Percentiles rank a stretch among this genome's conserved stretches.
These are phyloP conservation scores for Ormyrus nitidulus DNA, from an alignment of 2,888 invertebrate genomes.

Conservation along the genomic window DNA sequence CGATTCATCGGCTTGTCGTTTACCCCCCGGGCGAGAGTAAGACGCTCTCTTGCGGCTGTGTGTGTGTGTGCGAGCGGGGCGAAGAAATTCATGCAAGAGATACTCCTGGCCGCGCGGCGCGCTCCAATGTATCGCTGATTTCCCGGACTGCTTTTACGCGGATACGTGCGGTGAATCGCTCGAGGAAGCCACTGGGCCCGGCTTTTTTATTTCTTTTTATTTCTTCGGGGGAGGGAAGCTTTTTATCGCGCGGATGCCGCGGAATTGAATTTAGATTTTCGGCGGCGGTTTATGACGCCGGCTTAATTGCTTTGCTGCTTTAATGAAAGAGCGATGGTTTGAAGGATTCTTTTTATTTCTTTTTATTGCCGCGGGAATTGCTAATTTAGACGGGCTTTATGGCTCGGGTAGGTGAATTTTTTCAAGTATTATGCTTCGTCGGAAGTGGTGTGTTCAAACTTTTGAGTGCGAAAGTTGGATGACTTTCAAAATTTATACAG, in stretches of 20 bases:
- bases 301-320: too few relatives aligned
- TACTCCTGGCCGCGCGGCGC: background rate
- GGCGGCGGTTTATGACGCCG: too few relatives aligned
- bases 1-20: conserved; percentile 42
- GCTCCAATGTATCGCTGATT: conserved; percentile 39
- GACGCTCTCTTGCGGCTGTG: conserved; percentile 9
- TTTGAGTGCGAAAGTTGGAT: too few relatives aligned
- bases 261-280: too few relatives aligned
- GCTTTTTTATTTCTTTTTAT: background rate
- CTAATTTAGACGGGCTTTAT: background rate
- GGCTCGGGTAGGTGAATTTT: background rate
- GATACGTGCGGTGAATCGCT: conserved; percentile 7
- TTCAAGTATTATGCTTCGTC: too few relatives aligned
- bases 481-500: too few relatives aligned
- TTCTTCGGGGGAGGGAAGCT: background rate
- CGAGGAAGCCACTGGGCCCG: background rate
- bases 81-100: background rate
- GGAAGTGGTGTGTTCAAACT: too few relatives aligned
- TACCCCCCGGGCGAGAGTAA: background rate
- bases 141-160: conserved; percentile 19
- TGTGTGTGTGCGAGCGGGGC: conserved; percentile 7
- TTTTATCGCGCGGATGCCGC: background rate
- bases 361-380: too few relatives aligned
- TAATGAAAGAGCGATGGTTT: too few relatives aligned
- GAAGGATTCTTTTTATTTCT: too few relatives aligned